phyloP scores from a whole-genome alignment of 2,888 invertebrate species.

The Drosophila flavopinicola region DNA sequence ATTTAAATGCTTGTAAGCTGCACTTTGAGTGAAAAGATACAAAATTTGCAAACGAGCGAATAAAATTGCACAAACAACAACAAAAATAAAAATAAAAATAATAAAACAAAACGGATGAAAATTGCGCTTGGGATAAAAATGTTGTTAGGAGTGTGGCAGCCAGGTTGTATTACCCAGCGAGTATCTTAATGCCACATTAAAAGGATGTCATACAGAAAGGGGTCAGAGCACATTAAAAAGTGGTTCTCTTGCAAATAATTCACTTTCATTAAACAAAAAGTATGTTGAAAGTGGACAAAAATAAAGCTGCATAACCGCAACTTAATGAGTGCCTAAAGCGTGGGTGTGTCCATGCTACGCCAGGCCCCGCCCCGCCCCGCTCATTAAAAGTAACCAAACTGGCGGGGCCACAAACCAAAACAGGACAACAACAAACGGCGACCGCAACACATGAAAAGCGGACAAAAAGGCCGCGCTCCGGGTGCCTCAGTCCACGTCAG shows the following conservation, averaged over 20 bases:
- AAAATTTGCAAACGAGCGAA: neutral
- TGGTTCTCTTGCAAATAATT: constrained; percentile 41
- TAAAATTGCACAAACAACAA: neutral
- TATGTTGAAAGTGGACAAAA: constrained; percentile 49
- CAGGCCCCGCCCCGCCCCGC: constrained; percentile 54
- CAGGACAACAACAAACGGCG: constrained; percentile 52
- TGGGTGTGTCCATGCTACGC: neutral
- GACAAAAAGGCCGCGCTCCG: constrained; percentile 64
- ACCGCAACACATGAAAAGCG: constrained; percentile 74
- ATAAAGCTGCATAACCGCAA: constrained; percentile 71
- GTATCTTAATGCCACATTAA: constrained; percentile 10
- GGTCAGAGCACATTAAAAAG: constrained; percentile 28
- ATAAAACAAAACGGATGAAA: too few relatives aligned
- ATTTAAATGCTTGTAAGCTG: neutral
- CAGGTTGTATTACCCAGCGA: neutral
- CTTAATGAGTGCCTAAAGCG: constrained; percentile 68
- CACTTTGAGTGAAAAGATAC: neutral
- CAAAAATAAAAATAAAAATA: neutral
- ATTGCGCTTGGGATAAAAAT: neutral
- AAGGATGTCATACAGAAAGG: constrained; percentile 11
- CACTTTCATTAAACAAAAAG: constrained; percentile 49
- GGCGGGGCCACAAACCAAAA: constrained; percentile 61
- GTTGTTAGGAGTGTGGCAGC: neutral
- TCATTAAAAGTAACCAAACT: constrained; percentile 79
- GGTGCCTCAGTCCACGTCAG: constrained; percentile 45